phyloP scores from a whole-genome alignment of 2,113 vertebrate species.

The Misgurnus mizolepis region DNA sequence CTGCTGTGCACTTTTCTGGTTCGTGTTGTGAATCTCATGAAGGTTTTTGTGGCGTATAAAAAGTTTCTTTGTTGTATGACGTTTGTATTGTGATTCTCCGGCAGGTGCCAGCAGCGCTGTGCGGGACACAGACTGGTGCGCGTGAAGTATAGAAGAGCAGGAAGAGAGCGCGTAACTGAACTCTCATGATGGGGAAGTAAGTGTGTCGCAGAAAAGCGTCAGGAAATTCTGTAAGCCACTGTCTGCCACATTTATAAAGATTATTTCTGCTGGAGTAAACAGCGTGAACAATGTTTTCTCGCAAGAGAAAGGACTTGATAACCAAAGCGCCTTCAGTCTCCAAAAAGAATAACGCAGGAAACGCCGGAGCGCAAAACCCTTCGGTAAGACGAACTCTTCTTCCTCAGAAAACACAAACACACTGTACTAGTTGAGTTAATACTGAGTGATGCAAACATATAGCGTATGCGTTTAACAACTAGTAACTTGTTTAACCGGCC shows the following conservation, averaged over 20 bases:
- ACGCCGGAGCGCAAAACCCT: slow-evolving; percentile 70
- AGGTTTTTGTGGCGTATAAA: too few species aligned
- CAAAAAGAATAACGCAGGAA: slow-evolving; percentile 81
- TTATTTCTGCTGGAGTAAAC: background rate
- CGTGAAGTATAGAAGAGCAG: background rate
- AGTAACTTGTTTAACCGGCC: too few species aligned
- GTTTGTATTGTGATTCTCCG: slow-evolving; percentile 5
- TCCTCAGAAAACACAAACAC: too few species aligned
- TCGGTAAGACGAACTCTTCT: slow-evolving; percentile 72
- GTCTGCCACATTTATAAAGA: background rate
- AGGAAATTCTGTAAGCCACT: background rate
- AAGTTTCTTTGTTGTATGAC: too few species aligned
- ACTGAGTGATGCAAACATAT: too few species aligned
- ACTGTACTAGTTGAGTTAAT: too few species aligned
- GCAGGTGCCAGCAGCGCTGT: slow-evolving; percentile 31
- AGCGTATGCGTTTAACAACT: too few species aligned
- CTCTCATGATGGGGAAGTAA: slow-evolving; percentile 41
- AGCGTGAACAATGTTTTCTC: slow-evolving; percentile 77
- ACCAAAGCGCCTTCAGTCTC: slow-evolving; percentile 84
- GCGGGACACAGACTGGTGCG: background rate
- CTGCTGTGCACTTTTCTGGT: too few species aligned
- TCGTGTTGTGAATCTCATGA: too few species aligned
- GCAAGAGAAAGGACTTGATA: slow-evolving; percentile 80
- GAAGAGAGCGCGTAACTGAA: slow-evolving; percentile 44
- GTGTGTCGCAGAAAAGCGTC: background rate